These are phyloP conservation scores for Sipha flava DNA, from an alignment of 1,140 invertebrate species.

Conservation along the genomic window DNA sequence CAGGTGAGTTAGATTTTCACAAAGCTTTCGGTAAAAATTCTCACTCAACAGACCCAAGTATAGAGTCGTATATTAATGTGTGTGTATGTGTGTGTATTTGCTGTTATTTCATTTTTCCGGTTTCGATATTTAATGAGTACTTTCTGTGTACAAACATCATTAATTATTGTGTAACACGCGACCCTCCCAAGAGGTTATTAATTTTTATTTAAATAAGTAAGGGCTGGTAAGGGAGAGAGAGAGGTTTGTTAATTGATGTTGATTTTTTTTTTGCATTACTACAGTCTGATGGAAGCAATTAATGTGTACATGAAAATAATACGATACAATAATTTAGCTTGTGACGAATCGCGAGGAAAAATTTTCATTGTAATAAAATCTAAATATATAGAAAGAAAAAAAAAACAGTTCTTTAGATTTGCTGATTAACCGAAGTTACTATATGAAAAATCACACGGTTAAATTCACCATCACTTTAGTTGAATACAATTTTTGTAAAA, in stretches of 20 bases:
- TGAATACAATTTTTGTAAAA: no score
- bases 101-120: not conserved
- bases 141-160: not conserved
- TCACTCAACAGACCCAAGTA: not conserved
- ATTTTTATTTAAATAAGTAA: not conserved
- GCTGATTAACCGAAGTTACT: not conserved
- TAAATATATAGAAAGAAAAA: no score
- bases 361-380: not conserved
- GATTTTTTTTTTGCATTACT: not conserved
- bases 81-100: not conserved
- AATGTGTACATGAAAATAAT: not conserved
- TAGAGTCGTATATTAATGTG: not conserved
- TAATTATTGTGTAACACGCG: not conserved
- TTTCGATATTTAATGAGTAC: not conserved
- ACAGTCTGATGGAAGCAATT: not conserved
- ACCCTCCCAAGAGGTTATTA: conserved; percentile 7
- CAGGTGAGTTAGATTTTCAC: not conserved
- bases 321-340: conserved; percentile 12
- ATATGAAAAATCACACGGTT: no score
- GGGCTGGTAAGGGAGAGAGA: not conserved
- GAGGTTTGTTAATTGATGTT: conserved; percentile 10
- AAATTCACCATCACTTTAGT: no score
- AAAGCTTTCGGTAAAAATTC: not conserved
- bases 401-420: not conserved
- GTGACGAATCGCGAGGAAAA: not conserved